Conservation (phyloP, 2,797 vertebrate genomes). For the Harpagifer antarcticus region DNA sequence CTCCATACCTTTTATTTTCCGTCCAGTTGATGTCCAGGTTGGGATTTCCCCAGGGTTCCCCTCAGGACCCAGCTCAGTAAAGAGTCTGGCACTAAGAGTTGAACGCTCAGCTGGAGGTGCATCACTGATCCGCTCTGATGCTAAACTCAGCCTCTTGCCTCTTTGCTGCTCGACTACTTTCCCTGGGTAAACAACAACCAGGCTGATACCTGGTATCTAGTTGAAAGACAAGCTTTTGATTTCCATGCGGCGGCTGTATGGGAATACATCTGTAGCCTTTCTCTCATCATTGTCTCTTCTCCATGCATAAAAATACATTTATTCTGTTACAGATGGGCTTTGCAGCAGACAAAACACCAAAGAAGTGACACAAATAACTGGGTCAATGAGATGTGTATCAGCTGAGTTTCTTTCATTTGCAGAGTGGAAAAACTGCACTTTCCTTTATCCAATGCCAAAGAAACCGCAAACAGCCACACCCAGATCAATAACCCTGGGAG, state of each 20-base stretch:
- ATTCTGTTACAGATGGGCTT: constrained; percentile 16
- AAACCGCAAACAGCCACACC: not conserved
- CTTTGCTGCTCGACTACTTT: constrained; percentile 10
- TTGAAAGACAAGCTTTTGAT: constrained; percentile 31
- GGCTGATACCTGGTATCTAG: constrained; percentile 30
- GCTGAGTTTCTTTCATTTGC: constrained; percentile 21
- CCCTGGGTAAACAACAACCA: constrained; percentile 26
- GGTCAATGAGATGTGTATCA: constrained; percentile 18
- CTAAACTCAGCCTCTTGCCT: constrained; percentile 44
- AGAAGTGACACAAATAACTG: constrained; percentile 23
- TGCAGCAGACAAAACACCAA: constrained; percentile 17
- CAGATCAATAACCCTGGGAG: constrained; percentile 25
- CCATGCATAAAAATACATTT: not conserved
- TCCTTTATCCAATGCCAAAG: not conserved
- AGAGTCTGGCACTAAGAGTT: constrained; percentile 20
- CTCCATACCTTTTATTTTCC: constrained; percentile 7
- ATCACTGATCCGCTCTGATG: constrained; percentile 42
- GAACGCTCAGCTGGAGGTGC: constrained; percentile 54
- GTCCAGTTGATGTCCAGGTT: constrained; percentile 35
- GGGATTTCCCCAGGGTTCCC: constrained; percentile 56
- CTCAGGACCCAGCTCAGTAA: constrained; percentile 31
- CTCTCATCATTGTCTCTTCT: constrained; percentile 35
- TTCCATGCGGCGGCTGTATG: constrained; percentile 5
- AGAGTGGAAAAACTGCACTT: constrained; percentile 9
- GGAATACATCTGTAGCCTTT: constrained; percentile 28